phyloP scores from a whole-genome alignment of 2,113 vertebrate species.

The Salminus brasiliensis region DNA sequence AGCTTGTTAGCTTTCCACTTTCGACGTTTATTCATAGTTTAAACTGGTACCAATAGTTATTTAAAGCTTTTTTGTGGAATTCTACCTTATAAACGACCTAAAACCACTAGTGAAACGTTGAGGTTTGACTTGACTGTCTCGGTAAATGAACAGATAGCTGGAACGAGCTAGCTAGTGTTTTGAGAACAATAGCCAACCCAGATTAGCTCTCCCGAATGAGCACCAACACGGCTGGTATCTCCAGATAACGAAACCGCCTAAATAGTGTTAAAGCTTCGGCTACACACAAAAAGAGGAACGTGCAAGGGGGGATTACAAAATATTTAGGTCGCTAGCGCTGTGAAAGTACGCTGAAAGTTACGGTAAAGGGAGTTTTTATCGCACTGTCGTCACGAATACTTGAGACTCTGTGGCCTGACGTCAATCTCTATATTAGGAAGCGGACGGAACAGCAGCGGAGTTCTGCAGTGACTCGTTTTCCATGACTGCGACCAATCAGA shows the following conservation, averaged over 20 bases:
- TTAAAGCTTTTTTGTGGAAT: too few species aligned
- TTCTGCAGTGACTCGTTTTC: slow-evolving; percentile 30
- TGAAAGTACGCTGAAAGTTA: slow-evolving; percentile 8
- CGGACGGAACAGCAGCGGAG: slow-evolving; percentile 25
- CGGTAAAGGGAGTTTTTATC: slow-evolving; percentile 37
- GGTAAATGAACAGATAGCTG: too few species aligned
- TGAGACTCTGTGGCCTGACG: slow-evolving; percentile 26
- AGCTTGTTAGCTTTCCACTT: too few species aligned
- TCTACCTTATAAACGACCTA: too few species aligned
- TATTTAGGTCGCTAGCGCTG: background rate
- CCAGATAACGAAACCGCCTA: background rate
- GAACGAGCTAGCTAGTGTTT: too few species aligned
- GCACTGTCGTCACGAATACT: slow-evolving; percentile 41
- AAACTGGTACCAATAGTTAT: too few species aligned
- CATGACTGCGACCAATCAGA: slow-evolving; percentile 50
- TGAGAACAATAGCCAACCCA: too few species aligned
- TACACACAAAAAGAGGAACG: background rate
- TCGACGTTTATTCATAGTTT: too few species aligned
- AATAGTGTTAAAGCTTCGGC: background rate
- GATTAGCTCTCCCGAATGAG: too few species aligned
- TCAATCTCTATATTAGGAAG: slow-evolving; percentile 52
- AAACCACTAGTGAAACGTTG: too few species aligned
- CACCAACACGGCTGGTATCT: background rate
- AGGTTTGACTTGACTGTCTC: too few species aligned
- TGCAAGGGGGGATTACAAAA: background rate